Conservation (phyloP, 2,113 vertebrate genomes). For the Mungos mungo region DNA sequence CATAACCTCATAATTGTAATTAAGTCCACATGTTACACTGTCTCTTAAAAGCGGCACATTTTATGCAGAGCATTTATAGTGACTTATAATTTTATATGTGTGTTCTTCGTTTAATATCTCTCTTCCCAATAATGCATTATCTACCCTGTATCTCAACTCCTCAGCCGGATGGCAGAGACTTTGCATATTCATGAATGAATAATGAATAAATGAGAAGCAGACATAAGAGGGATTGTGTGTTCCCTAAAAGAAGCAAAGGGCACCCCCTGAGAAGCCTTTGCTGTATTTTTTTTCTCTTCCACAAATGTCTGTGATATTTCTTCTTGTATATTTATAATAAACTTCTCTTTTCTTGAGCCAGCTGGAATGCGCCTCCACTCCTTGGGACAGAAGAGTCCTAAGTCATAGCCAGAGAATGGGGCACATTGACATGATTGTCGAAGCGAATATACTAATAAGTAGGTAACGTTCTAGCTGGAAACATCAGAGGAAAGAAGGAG, state of each 20-base stretch:
- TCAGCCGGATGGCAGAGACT: background rate
- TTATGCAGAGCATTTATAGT: background rate
- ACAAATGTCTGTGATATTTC: background rate
- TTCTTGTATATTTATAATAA: conserved; percentile 53
- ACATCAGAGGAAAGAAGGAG: background rate
- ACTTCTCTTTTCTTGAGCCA: conserved; percentile 49
- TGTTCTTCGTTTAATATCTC: background rate
- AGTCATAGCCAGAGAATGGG: background rate
- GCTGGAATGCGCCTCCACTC: conserved; percentile 29
- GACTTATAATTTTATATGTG: background rate
- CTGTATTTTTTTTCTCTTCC: conserved; percentile 46
- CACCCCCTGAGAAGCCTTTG: background rate
- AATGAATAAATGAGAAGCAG: background rate
- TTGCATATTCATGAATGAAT: background rate
- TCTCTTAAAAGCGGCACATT: background rate
- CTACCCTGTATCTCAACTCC: background rate
- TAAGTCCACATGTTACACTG: background rate
- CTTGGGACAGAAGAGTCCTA: background rate
- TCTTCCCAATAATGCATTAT: background rate
- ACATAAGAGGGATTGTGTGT: background rate
- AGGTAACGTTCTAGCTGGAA: background rate
- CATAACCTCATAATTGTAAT: background rate
- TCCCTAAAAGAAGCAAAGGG: background rate
- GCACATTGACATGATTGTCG: background rate
- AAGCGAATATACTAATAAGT: background rate